phyloP scores from a whole-genome alignment of 2,113 vertebrate species.

The Desmodus rotundus region DNA sequence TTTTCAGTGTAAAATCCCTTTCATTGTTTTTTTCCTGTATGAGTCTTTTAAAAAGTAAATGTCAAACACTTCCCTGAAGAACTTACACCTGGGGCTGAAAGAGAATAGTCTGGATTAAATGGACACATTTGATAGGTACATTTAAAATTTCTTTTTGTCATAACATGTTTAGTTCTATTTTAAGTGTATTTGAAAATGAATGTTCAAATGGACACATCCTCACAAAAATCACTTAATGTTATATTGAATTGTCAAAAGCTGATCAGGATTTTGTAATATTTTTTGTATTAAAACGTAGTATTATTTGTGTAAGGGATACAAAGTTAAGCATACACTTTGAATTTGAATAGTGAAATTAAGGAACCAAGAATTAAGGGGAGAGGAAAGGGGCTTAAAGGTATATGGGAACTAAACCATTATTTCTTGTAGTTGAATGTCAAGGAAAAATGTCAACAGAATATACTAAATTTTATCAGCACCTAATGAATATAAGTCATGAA shows the following conservation, averaged over 20 bases:
- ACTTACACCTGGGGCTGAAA: background rate
- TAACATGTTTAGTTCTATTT: background rate
- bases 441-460: background rate
- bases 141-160: background rate
- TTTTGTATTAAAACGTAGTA: background rate
- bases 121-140: background rate
- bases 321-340: background rate
- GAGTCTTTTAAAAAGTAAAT: constrained; percentile 2
- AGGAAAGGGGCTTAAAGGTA: background rate
- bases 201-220: background rate
- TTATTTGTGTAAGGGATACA: background rate
- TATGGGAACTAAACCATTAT: background rate
- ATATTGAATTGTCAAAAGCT: background rate
- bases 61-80: background rate
- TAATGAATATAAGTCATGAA: background rate
- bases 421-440: background rate
- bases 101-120: background rate
- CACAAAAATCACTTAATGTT: background rate
- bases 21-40: background rate
- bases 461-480: background rate
- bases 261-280: background rate
- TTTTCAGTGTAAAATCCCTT: background rate
- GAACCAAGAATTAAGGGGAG: background rate
- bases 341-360: background rate
- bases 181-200: background rate